Conservation (phyloP, 2,797 vertebrate species). For the Malacoctenus gilli region DNA sequence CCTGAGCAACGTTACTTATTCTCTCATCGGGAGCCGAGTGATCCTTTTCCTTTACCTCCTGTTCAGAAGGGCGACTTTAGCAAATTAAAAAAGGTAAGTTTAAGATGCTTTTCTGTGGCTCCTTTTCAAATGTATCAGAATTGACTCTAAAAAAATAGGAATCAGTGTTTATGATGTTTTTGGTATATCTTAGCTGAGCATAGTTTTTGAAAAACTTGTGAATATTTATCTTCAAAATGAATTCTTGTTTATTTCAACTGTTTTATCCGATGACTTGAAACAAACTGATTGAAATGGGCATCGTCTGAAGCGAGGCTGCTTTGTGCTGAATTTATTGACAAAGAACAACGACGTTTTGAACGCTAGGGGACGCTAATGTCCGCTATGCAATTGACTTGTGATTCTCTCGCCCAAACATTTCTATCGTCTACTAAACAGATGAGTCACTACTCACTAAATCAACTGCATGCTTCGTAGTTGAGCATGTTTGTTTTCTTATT, state of each 20-base stretch:
- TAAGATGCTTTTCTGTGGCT: background rate
- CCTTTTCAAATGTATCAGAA: background rate
- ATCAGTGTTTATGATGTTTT: background rate
- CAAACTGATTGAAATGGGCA: too few relatives aligned
- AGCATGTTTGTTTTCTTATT: too few relatives aligned
- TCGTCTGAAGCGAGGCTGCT: too few relatives aligned
- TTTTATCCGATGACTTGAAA: too few relatives aligned
- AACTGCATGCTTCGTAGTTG: background rate
- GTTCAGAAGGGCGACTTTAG: slow-evolving; percentile 41
- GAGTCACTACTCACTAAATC: background rate
- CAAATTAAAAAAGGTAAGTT: slow-evolving; percentile 59
- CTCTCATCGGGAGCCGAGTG: slow-evolving; percentile 54
- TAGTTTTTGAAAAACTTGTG: background rate
- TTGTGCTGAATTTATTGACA: background rate
- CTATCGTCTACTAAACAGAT: slow-evolving; percentile 46
- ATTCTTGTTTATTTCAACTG: too few relatives aligned
- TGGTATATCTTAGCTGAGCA: background rate
- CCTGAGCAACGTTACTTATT: slow-evolving; percentile 69
- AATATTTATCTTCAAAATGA: too few relatives aligned
- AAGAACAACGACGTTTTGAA: background rate
- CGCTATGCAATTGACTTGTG: too few relatives aligned
- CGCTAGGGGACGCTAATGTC: slow-evolving; percentile 52
- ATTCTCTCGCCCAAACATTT: background rate
- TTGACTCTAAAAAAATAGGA: background rate
- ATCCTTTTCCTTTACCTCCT: slow-evolving; percentile 31